Conservation (phyloP, 2,888 invertebrate genomes). For the Drosophila subquinaria region DNA sequence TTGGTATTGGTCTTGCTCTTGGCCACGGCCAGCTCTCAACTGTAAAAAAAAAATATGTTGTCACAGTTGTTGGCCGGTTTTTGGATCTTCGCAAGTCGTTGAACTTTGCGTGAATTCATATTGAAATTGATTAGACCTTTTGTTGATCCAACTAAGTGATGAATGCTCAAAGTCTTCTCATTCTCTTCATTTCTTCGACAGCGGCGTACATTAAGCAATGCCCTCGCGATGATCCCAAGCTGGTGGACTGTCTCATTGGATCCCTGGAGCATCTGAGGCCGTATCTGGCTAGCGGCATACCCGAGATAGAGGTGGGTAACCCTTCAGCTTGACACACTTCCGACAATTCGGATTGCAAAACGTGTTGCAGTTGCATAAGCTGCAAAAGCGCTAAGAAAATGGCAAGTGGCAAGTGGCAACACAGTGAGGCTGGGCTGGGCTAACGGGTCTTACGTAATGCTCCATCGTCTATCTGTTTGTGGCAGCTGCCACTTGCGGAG, state of each 20-base stretch:
- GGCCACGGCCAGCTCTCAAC: slow-evolving; percentile 19
- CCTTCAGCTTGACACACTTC: slow-evolving; percentile 21
- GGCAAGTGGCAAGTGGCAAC: slow-evolving; percentile 31
- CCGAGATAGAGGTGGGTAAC: slow-evolving; percentile 87
- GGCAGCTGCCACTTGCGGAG: slow-evolving; percentile 29
- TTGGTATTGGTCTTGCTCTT: slow-evolving; percentile 31
- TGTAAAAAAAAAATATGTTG: slow-evolving; percentile 19
- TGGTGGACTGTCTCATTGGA: slow-evolving; percentile 87
- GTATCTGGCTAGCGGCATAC: slow-evolving; percentile 88
- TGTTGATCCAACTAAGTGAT: slow-evolving; percentile 43
- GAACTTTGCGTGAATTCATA: slow-evolving; percentile 61
- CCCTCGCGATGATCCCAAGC: slow-evolving; percentile 87
- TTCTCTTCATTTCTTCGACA: slow-evolving; percentile 31
- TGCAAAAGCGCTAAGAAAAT: slow-evolving; percentile 16
- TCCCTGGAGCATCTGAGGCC: slow-evolving; percentile 88
- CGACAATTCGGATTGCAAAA: slow-evolving; percentile 50
- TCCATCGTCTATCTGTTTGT: slow-evolving; percentile 13
- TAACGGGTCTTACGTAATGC: slow-evolving; percentile 53
- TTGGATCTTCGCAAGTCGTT: slow-evolving; percentile 55
- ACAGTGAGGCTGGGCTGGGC: slow-evolving; percentile 42
- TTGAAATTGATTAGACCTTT: slow-evolving; percentile 3
- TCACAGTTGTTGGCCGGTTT: slow-evolving; percentile 28
- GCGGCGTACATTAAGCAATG: slow-evolving; percentile 89
- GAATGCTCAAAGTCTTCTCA: slow-evolving; percentile 15
- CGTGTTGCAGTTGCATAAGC: slow-evolving; percentile 63